These are phyloP conservation scores for Dallia pectoralis DNA, from an alignment of 2,797 vertebrate species.

Conservation along the genomic window DNA sequence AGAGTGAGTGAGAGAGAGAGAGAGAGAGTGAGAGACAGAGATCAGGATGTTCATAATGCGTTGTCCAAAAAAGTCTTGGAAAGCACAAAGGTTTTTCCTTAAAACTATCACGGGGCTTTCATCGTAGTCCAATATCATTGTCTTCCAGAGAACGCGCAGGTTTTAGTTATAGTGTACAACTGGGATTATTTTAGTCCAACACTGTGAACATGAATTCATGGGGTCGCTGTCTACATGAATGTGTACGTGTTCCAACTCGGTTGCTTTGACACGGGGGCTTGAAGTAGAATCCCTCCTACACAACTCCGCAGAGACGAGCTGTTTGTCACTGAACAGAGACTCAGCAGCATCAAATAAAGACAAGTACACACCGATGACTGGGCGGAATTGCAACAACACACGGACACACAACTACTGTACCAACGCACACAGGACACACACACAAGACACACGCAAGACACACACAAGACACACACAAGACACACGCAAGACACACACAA, in stretches of 20 bases:
- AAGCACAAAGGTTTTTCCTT: no score
- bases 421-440: constrained; percentile 23
- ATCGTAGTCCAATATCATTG: not conserved
- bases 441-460: constrained; percentile 28
- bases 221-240: not conserved
- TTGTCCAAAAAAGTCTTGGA: no score
- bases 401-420: constrained; percentile 13
- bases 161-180: no score
- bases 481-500: constrained; percentile 1
- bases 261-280: constrained; percentile 69
- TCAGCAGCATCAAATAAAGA: constrained; percentile 15
- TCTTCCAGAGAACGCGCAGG: no score
- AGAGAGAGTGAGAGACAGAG: not conserved
- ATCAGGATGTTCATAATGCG: not conserved
- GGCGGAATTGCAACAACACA: constrained; percentile 11
- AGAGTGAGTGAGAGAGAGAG: not conserved
- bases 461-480: not conserved
- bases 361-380: constrained; percentile 20
- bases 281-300: constrained; percentile 75
- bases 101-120: not conserved
- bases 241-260: constrained; percentile 59
- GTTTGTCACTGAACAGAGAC: constrained; percentile 60
- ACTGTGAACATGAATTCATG: not conserved
- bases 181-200: no score
- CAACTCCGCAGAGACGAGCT: constrained; percentile 61